Evolutionary conservation across 1,140 invertebrate species (phyloP).

Genomic region (Aphaenogaster floridana): DNA sequence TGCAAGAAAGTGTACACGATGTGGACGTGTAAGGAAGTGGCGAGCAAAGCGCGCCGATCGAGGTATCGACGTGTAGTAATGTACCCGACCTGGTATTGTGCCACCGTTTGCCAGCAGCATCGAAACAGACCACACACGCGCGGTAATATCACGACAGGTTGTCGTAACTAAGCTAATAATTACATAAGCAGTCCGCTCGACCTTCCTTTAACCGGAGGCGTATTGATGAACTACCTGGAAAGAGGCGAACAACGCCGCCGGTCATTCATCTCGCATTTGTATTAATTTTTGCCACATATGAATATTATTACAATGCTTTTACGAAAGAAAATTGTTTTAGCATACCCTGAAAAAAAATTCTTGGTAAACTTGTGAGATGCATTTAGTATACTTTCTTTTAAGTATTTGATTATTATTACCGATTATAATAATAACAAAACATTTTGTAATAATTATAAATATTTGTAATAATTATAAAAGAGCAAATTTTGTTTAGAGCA

Average conservation of each 20-base stretch:
- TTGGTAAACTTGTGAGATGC: too few relatives aligned
- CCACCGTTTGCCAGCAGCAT: constrained; percentile 69
- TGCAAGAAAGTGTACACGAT: constrained; percentile 31
- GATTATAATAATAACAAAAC: too few relatives aligned
- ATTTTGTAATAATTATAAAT: too few relatives aligned
- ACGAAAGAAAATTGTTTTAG: neutral
- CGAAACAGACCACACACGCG: constrained; percentile 77
- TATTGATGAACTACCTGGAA: constrained; percentile 32
- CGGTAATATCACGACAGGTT: constrained; percentile 56
- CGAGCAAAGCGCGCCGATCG: constrained; percentile 63
- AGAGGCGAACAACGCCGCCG: constrained; percentile 26
- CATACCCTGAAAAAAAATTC: too few relatives aligned
- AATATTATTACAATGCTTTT: neutral
- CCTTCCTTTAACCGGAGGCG: constrained; percentile 60
- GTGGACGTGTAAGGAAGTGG: constrained; percentile 60
- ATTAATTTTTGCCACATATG: neutral
- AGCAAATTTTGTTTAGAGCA: too few relatives aligned
- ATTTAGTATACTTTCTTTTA: too few relatives aligned
- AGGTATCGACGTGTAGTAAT: constrained; percentile 67
- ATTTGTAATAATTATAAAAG: too few relatives aligned
- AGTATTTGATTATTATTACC: too few relatives aligned
- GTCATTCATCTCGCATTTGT: constrained; percentile 23
- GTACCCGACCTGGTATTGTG: constrained; percentile 77
- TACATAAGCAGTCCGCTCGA: constrained; percentile 64
- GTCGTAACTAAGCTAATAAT: constrained; percentile 62